Evolutionary conservation across 2,113 vertebrate genomes (phyloP), one percentile per base, ranked within the genome.

Genomic region (Jacana jacana): DNA sequence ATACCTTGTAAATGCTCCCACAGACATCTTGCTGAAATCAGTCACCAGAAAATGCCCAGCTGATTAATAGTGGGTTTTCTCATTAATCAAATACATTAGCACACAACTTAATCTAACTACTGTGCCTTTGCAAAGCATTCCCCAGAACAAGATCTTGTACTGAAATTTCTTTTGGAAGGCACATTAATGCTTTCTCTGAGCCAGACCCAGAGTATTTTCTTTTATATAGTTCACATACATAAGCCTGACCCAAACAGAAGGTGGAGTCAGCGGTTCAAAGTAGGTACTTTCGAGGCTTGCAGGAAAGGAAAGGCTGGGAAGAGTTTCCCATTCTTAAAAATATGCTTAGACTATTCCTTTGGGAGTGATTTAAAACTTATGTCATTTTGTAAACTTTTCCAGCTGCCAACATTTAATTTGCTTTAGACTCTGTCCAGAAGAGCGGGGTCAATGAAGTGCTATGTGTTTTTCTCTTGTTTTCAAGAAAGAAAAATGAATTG

Each of bases 261-360:
- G 70, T 78, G 82, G 92, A 94, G 88, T 78, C 88, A 91, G 77
- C 8, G 14, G 57, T 84, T 91, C 61, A 58, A 58, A 48, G 13
- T 23, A 77, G 54, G 33, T 78, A 54, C 48, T 90, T 88, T 61
- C 82, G 68, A 90, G 57, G 72, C 44, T 28, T 54, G 57, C 80
- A 78, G 81, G 69, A 83, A 86, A 63, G 68, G 18, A 76, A 91
- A 91, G 73, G 65, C 81, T 95, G 95, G 49, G 95, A 96, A 94
- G 92, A 93, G 70, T 51, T 93, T 95, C 86, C 86, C 94, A 96
- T 96, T 96, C 96, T 96, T 96, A 95, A 96, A 97, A 96, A 95
- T 80, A 95, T 82, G 95, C 88, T 80, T 61, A 82, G 84, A 52
- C 75, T 66, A 81, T 76, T 96, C 95, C 95, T 85, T 63, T 31